Conservation (phyloP, 2,113 vertebrate genomes). For the Castor canadensis region DNA sequence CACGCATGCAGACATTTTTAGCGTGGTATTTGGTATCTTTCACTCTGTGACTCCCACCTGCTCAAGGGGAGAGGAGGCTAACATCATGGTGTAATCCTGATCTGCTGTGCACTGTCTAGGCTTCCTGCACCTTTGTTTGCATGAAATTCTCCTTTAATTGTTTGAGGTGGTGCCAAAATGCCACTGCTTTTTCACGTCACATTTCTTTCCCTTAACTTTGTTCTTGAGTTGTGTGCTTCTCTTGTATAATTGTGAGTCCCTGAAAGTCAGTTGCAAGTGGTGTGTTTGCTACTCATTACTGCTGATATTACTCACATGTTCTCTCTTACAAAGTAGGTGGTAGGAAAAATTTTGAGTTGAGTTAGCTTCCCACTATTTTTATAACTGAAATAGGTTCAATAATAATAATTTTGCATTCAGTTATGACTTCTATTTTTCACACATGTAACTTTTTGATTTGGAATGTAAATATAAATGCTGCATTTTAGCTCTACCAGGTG, state of each 20-base stretch:
- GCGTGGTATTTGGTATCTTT: not conserved
- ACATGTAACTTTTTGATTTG: not conserved
- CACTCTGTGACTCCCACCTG: no score
- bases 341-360: not conserved
- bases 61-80: not conserved
- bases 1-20: not conserved
- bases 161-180: not conserved
- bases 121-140: not conserved
- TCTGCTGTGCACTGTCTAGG: rapidly evolving
- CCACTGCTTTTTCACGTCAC: not conserved
- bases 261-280: not conserved
- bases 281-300: rapidly evolving
- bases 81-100: rapidly evolving
- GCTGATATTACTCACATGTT: rapidly evolving
- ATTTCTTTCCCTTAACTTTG: no score
- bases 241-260: rapidly evolving
- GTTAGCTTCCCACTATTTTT: not conserved
- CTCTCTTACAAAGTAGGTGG: not conserved
- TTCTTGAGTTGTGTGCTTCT: not conserved
- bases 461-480: not conserved
- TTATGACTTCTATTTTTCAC: not conserved
- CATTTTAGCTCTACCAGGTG: not conserved
- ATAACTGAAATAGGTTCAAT: not conserved
- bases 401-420: not conserved
- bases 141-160: not conserved